Conservation (phyloP, 2,113 vertebrate genomes). For the Dasyurus viverrinus region DNA sequence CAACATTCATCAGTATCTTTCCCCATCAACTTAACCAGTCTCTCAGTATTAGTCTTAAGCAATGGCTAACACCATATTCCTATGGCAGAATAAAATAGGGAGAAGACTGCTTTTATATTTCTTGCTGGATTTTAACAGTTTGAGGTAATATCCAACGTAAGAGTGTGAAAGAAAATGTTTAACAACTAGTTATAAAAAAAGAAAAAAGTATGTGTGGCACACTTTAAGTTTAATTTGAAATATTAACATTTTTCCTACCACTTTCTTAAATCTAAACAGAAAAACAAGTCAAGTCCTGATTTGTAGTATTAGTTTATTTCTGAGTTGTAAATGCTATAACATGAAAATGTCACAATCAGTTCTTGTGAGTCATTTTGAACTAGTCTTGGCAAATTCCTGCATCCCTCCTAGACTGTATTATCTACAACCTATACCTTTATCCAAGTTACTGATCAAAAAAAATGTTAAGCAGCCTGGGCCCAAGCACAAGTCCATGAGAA, state of each 20-base stretch:
- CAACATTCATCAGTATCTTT: too few species aligned
- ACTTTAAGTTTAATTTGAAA: background rate
- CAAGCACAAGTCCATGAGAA: background rate
- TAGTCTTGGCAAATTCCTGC: background rate
- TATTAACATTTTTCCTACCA: background rate
- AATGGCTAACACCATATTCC: background rate
- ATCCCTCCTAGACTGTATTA: too few species aligned
- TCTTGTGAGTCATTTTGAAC: background rate
- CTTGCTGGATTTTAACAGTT: background rate
- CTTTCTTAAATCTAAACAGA: background rate
- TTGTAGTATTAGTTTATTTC: background rate
- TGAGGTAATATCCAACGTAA: background rate
- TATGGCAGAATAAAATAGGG: background rate
- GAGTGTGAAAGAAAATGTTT: background rate
- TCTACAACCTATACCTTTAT: background rate
- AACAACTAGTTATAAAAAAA: background rate
- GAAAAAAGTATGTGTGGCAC: background rate
- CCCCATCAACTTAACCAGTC: too few species aligned
- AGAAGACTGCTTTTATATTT: background rate
- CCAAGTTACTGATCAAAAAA: background rate
- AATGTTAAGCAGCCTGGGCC: background rate
- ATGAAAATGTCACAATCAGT: too few species aligned
- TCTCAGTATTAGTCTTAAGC: background rate
- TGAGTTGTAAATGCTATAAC: too few species aligned
- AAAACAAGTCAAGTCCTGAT: background rate